phyloP scores from a whole-genome alignment of 1,140 invertebrate species.

The Euwallacea similis region DNA sequence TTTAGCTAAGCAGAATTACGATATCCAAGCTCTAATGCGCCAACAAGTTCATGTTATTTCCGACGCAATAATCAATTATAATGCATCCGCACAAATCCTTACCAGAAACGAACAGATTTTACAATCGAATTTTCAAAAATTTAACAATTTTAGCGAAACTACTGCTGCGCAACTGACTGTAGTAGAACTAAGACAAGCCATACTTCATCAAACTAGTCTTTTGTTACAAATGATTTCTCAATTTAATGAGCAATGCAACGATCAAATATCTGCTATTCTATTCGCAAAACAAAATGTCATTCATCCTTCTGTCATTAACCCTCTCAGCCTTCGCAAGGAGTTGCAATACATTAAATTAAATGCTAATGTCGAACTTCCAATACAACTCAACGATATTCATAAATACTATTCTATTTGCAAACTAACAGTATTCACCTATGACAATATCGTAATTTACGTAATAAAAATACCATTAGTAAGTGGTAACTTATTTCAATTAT shows the following conservation, averaged over 20 bases:
- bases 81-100: not conserved
- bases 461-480: conserved; percentile 13
- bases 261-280: conserved; percentile 26
- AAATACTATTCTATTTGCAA: conserved; percentile 19
- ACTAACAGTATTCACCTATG: conserved; percentile 5
- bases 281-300: conserved; percentile 38
- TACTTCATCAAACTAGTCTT: conserved; percentile 19
- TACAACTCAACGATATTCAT: conserved; percentile 12
- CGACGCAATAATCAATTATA: conserved; percentile 2
- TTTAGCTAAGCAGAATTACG: conserved; percentile 22
- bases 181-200: not conserved
- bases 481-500: conserved; percentile 5
- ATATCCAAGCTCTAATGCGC: conserved; percentile 35
- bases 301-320: conserved; percentile 29
- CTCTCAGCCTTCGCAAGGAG: conserved; percentile 12
- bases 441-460: conserved; percentile 10
- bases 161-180: not conserved
- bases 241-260: conserved; percentile 32
- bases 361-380: conserved; percentile 18
- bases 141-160: not conserved
- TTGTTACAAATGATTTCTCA: conserved; percentile 21
- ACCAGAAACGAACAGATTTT: conserved; percentile 3
- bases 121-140: conserved; percentile 12
- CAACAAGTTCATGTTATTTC: conserved; percentile 37
- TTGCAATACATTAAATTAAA: conserved; percentile 17